phyloP scores from a whole-genome alignment of 35 echinoderm and acorn worm genomes.

The Patiria miniata region DNA sequence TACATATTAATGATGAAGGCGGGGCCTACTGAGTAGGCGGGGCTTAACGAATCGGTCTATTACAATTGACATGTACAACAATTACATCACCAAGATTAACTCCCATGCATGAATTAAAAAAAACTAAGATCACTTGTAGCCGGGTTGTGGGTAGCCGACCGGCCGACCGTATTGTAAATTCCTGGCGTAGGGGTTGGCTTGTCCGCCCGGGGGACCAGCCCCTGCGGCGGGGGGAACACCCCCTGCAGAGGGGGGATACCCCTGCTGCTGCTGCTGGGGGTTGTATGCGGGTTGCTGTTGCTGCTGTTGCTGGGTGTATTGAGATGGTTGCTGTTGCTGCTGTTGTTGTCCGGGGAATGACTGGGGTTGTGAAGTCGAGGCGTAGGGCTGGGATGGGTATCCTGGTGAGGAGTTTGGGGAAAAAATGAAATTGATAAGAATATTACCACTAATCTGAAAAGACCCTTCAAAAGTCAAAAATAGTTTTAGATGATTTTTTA shows the following conservation, averaged over 20 bases:
- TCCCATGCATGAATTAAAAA: too few relatives aligned
- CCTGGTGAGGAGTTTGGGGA: too few relatives aligned
- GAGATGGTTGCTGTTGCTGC: constrained; percentile 29
- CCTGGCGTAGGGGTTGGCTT: constrained; percentile 62
- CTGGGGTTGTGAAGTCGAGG: not conserved
- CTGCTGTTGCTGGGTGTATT: not conserved
- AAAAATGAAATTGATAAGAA: too few relatives aligned
- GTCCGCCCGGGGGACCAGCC: not conserved
- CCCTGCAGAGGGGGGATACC: constrained; percentile 2
- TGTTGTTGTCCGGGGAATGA: constrained; percentile 7
- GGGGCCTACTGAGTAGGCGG: too few relatives aligned
- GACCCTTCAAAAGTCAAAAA: too few relatives aligned
- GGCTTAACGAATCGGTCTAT: too few relatives aligned
- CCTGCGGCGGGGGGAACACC: constrained; percentile 20
- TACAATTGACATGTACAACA: too few relatives aligned
- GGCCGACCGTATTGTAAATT: constrained; percentile 56
- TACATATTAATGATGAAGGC: too few relatives aligned
- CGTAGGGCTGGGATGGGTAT: too few relatives aligned
- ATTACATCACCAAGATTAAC: too few relatives aligned
- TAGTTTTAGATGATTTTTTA: too few relatives aligned
- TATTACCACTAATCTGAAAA: too few relatives aligned
- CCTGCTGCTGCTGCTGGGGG: constrained; percentile 41
- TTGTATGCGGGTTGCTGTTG: constrained; percentile 10
- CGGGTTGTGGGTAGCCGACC: constrained; percentile 30
- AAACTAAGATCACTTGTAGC: constrained; percentile 42